These are phyloP conservation scores for Desoria tigrina DNA, from an alignment of 2,888 invertebrate genomes.

Conservation along the genomic window DNA sequence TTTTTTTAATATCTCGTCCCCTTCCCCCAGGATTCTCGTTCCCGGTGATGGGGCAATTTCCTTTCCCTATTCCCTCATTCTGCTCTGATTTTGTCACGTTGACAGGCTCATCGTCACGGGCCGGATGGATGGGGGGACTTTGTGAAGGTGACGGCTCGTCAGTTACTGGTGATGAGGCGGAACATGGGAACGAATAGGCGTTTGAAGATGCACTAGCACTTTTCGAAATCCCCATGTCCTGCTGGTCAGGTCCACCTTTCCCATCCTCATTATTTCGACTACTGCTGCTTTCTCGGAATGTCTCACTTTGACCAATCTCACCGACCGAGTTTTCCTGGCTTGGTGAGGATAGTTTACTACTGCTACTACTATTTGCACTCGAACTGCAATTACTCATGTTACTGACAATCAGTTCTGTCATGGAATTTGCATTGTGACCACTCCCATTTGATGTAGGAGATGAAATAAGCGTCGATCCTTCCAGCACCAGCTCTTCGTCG, in stretches of 20 bases:
- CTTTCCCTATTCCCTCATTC: background rate
- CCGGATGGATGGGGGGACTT: background rate
- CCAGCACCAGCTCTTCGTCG: slow-evolving; percentile 7
- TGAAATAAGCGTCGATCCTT: slow-evolving; percentile 1
- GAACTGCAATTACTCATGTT: slow-evolving; percentile 10
- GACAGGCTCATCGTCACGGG: slow-evolving; percentile 13
- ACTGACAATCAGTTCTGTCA: background rate
- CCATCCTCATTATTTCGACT: no score
- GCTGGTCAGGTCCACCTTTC: no score
- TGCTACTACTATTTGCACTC: slow-evolving; percentile 5
- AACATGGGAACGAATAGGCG: no score
- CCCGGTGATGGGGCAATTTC: slow-evolving; percentile 11
- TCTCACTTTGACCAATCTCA: no score
- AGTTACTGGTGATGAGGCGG: no score
- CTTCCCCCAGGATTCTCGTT: background rate
- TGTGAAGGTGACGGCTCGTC: no score
- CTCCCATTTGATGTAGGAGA: background rate
- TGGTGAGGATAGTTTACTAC: slow-evolving; percentile 9
- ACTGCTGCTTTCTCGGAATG: no score
- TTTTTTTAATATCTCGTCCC: slow-evolving; percentile 9
- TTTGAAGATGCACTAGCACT: no score
- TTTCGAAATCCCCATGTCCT: no score
- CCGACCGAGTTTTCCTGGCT: background rate
- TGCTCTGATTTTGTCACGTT: slow-evolving; percentile 8
- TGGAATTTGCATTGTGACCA: background rate